phyloP scores from a whole-genome alignment of 2,888 invertebrate species.

The Sylvicola fuscatus region DNA sequence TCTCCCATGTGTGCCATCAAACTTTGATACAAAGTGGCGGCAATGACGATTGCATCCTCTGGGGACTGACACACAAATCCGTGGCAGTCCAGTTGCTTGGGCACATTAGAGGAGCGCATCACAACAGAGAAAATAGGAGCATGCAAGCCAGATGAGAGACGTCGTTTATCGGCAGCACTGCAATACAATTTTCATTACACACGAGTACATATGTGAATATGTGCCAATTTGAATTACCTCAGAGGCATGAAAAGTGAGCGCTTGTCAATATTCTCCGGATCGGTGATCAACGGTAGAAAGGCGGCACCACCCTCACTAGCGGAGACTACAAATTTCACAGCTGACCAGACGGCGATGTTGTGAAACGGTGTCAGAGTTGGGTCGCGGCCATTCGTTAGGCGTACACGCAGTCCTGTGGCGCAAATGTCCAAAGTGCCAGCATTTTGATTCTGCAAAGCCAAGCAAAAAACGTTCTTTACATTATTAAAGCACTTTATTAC shows the following conservation, averaged over 20 bases:
- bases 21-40: slow-evolving; percentile 76
- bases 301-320: slow-evolving; percentile 39
- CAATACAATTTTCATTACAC: not conserved
- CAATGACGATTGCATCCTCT: slow-evolving; percentile 80
- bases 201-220: not conserved
- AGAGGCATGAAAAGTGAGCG: slow-evolving; percentile 37
- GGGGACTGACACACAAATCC: slow-evolving; percentile 77
- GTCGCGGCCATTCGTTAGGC: slow-evolving; percentile 36
- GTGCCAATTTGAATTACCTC: slow-evolving; percentile 13
- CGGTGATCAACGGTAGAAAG: slow-evolving; percentile 66
- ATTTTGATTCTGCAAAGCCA: slow-evolving; percentile 14
- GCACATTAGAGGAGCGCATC: slow-evolving; percentile 56
- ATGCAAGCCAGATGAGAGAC: slow-evolving; percentile 33
- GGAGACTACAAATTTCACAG: slow-evolving; percentile 63
- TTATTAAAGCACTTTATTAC: no score
- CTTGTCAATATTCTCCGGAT: slow-evolving; percentile 60
- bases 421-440: slow-evolving; percentile 23
- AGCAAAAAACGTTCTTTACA: no score
- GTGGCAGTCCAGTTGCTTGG: slow-evolving; percentile 71
- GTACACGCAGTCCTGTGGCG: slow-evolving; percentile 45
- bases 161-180: slow-evolving; percentile 22
- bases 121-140: slow-evolving; percentile 79
- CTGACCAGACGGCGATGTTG: slow-evolving; percentile 85
- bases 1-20: slow-evolving; percentile 62
- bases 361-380: slow-evolving; percentile 62